Evolutionary conservation across 53 echinoderm and acorn worm species (phyloP).

Genomic region (Echinarachnius parma): DNA sequence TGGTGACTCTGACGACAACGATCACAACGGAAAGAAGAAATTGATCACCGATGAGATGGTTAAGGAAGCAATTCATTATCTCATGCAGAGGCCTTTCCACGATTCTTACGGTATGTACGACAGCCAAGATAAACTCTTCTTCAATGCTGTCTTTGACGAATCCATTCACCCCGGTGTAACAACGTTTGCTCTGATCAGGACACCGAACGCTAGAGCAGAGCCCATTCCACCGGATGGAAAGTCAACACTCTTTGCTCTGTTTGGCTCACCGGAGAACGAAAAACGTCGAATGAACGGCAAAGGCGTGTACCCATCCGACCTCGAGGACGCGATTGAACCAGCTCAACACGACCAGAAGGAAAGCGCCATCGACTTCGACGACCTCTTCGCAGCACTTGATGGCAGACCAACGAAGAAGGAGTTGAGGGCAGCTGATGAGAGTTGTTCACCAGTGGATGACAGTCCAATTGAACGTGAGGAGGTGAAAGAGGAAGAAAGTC

Average conservation of each 20-base stretch:
- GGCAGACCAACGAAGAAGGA: neutral
- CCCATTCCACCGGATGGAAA: neutral
- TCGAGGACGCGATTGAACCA: conserved; percentile 12
- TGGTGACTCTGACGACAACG: conserved; percentile 5
- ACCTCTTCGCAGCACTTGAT: conserved; percentile 23
- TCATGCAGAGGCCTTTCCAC: conserved; percentile 22
- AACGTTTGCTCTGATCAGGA: conserved; percentile 24
- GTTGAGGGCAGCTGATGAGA: neutral
- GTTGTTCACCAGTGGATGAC: neutral
- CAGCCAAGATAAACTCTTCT: conserved; percentile 29
- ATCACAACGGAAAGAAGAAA: too few species aligned
- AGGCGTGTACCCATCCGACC: neutral
- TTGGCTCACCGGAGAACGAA: conserved; percentile 4
- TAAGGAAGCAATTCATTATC: conserved; percentile 25
- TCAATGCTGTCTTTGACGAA: conserved; percentile 1
- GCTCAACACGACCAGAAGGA: neutral
- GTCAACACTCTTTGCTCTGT: conserved; percentile 21
- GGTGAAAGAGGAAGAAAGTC: neutral
- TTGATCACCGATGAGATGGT: conserved; percentile 40
- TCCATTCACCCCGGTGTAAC: neutral
- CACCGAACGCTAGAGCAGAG: neutral
- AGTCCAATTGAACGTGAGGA: neutral
- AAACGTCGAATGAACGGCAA: neutral
- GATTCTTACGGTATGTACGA: conserved; percentile 43
- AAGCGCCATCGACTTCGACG: conserved; percentile 1